These are phyloP conservation scores for Chanos chanos DNA, from an alignment of 2,797 vertebrate genomes.

Conservation along the genomic window DNA sequence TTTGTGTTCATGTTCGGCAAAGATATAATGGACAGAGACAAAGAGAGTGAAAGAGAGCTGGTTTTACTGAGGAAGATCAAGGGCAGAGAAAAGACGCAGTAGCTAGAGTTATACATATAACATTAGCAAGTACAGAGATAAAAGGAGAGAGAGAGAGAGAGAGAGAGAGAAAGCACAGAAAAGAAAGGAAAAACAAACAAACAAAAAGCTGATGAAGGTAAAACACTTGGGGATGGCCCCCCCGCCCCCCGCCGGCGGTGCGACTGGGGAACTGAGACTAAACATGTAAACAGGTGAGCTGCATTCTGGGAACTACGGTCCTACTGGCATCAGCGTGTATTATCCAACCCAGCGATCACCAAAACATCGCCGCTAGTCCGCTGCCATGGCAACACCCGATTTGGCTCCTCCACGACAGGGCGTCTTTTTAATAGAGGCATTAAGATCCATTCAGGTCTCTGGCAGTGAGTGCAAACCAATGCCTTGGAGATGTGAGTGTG, in stretches of 20 bases:
- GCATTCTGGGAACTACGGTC: conserved; percentile 27
- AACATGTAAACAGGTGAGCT: conserved; percentile 19
- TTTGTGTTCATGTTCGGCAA: too few relatives aligned
- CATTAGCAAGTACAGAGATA: too few relatives aligned
- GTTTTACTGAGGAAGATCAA: too few relatives aligned
- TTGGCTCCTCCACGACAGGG: background rate
- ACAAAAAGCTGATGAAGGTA: background rate
- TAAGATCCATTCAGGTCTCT: conserved; percentile 1
- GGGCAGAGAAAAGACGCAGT: too few relatives aligned
- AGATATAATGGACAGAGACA: too few relatives aligned
- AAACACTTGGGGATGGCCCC: background rate
- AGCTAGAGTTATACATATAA: too few relatives aligned
- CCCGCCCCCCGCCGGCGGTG: conserved; percentile 4
- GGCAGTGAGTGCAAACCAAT: too few relatives aligned
- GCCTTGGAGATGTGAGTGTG: too few relatives aligned
- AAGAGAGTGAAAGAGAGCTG: too few relatives aligned
- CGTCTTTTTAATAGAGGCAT: background rate
- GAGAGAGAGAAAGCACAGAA: too few relatives aligned
- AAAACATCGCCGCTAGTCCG: background rate
- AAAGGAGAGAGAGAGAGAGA: too few relatives aligned
- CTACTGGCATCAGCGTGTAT: background rate
- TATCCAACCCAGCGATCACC: background rate
- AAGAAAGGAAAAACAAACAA: too few relatives aligned
- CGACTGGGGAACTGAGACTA: conserved; percentile 12
- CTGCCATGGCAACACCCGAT: background rate